These are phyloP conservation scores for Acropternis orthonyx DNA, from an alignment of 2,797 vertebrate genomes.

Conservation along the genomic window DNA sequence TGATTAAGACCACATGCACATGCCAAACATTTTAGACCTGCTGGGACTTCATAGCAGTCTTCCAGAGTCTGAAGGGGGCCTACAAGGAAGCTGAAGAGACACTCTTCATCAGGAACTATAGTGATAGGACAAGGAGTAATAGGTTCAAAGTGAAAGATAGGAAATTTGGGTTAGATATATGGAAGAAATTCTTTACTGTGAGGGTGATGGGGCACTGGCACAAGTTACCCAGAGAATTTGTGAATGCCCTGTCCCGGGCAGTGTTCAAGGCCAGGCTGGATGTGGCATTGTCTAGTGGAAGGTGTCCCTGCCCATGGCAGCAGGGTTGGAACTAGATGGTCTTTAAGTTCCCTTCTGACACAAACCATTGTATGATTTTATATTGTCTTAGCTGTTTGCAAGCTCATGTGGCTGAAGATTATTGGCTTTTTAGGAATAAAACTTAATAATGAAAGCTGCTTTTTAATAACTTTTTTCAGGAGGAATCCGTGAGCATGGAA, in stretches of 20 bases:
- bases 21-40: not conserved
- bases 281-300: not conserved
- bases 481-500: constrained; percentile 44
- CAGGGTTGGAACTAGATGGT: fast-evolving
- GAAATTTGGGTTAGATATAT: not conserved
- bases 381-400: not conserved
- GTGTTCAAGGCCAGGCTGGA: not conserved
- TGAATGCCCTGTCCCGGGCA: not conserved
- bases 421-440: not conserved
- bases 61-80: not conserved
- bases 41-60: not conserved
- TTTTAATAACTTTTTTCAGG: constrained; percentile 55
- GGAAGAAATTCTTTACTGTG: not conserved
- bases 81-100: not conserved
- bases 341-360: not conserved
- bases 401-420: not conserved
- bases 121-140: not conserved
- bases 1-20: not conserved
- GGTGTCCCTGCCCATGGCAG: not conserved
- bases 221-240: not conserved
- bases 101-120: not conserved
- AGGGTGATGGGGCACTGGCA: not conserved
- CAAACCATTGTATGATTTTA: not conserved
- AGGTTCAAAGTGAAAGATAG: not conserved
- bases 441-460: not conserved